Evolutionary conservation across 1,140 invertebrate species (phyloP).

Genomic region (Tribolium castaneum): DNA sequence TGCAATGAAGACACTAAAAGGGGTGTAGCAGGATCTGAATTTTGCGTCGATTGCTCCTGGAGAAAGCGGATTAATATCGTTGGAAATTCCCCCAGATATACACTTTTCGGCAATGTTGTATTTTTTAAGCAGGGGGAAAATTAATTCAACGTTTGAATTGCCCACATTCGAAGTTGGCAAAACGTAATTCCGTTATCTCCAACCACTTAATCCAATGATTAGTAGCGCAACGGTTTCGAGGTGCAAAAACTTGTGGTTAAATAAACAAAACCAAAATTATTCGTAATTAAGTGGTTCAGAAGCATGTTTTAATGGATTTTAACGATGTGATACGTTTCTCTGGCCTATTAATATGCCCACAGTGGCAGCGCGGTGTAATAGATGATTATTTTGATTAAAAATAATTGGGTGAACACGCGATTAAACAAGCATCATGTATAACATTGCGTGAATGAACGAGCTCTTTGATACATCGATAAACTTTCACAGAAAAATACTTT

Average conservation of each 20-base stretch:
- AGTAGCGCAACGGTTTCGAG: neutral
- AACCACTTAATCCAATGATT: neutral
- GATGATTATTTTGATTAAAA: neutral
- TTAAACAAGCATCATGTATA: constrained; percentile 11
- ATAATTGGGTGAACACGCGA: constrained; percentile 9
- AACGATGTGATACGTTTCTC: neutral
- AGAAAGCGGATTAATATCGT: neutral
- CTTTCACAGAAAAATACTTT: neutral
- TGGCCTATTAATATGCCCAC: neutral
- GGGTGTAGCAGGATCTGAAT: constrained; percentile 5
- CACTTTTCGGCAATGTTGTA: neutral
- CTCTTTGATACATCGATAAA: neutral
- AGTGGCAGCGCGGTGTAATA: neutral
- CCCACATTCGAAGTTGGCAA: neutral
- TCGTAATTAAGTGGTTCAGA: too few species aligned
- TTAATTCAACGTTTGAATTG: neutral
- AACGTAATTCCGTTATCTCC: neutral
- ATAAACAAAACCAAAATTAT: too few species aligned
- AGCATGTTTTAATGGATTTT: too few species aligned
- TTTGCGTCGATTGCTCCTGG: neutral
- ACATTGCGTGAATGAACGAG: constrained; percentile 1
- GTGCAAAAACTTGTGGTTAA: neutral
- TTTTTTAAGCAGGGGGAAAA: neutral
- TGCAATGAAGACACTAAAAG: constrained; percentile 6
- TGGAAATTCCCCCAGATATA: neutral